Evolutionary conservation across 2,797 vertebrate genomes (phyloP), one percentile per base, ranked within the genome.

Genomic region (Enteromius fasciolatus): DNA sequence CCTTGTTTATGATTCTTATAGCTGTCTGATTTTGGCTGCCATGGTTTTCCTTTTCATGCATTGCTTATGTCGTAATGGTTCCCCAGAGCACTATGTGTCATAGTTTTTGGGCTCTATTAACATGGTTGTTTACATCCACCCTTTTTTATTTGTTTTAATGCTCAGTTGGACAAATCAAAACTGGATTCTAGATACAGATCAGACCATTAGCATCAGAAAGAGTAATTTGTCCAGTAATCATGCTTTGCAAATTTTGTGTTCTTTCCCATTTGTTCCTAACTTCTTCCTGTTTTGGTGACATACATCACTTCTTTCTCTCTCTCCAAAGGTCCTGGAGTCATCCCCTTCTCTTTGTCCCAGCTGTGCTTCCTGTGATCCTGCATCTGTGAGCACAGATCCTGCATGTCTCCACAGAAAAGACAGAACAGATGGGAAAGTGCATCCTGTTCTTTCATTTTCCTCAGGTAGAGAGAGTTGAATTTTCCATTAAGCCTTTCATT

Each of bases 401-500:
- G 48, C 88, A 80, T 93, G 93, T 50, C 88, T 80, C 76, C 93
- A 86, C 81, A 89, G 90, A 23, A 86, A 85, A 66, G 66, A 68
- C 39, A 81, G 3, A 50, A 14, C 8, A 31, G 85, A 79, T 81
- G 86, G 74, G 72, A 92, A 91, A 86, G 89, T 93, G 83, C 94
- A 94, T 82, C 88, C 92, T 2, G 90, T 92, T 46, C 76, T 93
- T 8, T 94, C 94, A 73, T 88, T 94, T 79, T 92, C 93, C 67
- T 94, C 93, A 90, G 96, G 96, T 98, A 93, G 88, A 89, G 41
- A 33, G 11, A 6, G 33, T 64, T 36, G 20, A 52, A 33, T 68
- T 69, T 18, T 18, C 1, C 25, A 48, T 31, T 25, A 44, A 31
- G 44, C 9, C 17, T 50, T 17, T 50, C 17, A 39, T 10, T 39